Evolutionary conservation across 1,140 invertebrate genomes (phyloP), one percentile per base, ranked within the genome.

Genomic region (Trichonephila inaurata): DNA sequence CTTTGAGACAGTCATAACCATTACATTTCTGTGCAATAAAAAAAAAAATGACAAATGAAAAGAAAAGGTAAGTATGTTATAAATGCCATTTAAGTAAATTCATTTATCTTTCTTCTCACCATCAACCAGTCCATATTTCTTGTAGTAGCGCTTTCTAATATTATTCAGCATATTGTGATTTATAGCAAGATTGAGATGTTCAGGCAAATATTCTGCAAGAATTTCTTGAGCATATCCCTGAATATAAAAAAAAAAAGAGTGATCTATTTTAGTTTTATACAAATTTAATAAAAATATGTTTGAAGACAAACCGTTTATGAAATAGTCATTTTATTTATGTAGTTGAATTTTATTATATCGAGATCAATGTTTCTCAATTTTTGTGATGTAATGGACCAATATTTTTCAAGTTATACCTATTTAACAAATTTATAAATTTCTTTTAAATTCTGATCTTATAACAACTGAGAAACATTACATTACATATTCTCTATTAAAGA

Each of bases 81-180:
- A 58, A 83, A n/a, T 51, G 82, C 21, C 44, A n/a, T 12, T 40
- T 33, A 4, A 24, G 18, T 3, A 10, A 24, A 12, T 88, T 64
- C 28, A 88, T 58, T 88, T 88, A 44, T 88, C 3, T n/a, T 88
- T 88, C 4, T 77, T 72, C 28, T 89, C 72, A 16, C 28, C 61
- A 94, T 94, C 93, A 10, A 69, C 64, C 6, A 94, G 10, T 19
- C 93, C 88, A 69, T 82, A 90, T 69, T 94, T 94, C 28, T 69
- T 94, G 28, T 94, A 94, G 33, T 94, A 94, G 18, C 69, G 69
- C 69, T 18, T 82, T 44, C 93, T 60, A 58, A 94, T 89, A 14
- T 85, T 33, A 14, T 64, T 58, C 61, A 90, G 66, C 87, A 89
- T 94, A 1, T 24, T 82, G 44, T 85, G 77, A 58, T 69, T 85